These are phyloP conservation scores for Malurus cyaneus DNA, from an alignment of 2,113 vertebrate species.

Conservation along the genomic window DNA sequence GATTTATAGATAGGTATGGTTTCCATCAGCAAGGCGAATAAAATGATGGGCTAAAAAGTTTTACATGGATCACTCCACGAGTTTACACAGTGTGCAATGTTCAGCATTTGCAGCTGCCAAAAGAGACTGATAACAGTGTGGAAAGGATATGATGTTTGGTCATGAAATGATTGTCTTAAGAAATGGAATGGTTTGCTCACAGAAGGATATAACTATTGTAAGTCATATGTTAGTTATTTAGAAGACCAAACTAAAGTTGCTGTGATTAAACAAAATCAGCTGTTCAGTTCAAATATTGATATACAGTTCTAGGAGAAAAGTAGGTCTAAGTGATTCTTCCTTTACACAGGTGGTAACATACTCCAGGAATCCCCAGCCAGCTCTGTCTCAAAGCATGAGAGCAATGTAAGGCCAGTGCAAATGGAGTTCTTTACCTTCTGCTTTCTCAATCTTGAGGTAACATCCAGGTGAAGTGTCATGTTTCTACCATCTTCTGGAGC, in stretches of 20 bases:
- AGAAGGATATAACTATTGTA: background rate
- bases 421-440: background rate
- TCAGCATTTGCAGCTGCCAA: background rate
- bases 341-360: background rate
- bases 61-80: background rate
- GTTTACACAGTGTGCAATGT: background rate
- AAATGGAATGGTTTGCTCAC: background rate
- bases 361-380: background rate
- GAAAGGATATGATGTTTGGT: background rate
- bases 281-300: background rate
- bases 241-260: background rate
- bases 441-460: background rate
- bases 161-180: background rate
- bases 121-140: background rate
- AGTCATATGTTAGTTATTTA: background rate
- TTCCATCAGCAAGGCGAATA: background rate
- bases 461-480: background rate
- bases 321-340: background rate
- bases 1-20: background rate
- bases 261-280: background rate
- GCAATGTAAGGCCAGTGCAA: background rate
- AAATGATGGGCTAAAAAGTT: background rate
- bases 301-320: background rate
- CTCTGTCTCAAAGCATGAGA: background rate
- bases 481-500: background rate